Evolutionary conservation across 2,888 invertebrate genomes (phyloP), one percentile per base, ranked within the genome.

Genomic region (Pyralis farinalis): DNA sequence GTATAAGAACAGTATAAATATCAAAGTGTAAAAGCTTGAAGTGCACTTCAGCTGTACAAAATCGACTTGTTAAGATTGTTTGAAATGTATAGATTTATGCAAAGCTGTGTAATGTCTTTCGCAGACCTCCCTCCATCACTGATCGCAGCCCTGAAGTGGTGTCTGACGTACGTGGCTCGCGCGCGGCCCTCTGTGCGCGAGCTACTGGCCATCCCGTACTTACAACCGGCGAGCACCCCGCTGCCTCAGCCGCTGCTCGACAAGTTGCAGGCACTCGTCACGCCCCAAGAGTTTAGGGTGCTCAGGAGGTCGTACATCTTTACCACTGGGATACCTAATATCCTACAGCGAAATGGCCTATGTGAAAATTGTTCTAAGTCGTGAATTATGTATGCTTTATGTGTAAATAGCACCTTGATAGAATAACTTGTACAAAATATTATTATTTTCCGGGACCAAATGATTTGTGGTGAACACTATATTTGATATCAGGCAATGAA

Each of bases 111-210:
- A n/a, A n/a, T 4, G 4, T 25, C 7, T 25, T 25, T 25, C 8
- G 1, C 79, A 76, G 90, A 90, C 74, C 79, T 91, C 44, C 93
- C 92, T 21, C 75, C 85, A 10, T 85, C 91, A 38, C 80, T 95
- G 37, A 71, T 94, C 32, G 79, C 92, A 25, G 93, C 93, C 1
- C 84, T 95, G 53, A 90, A 92, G 68, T 90, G 90, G 68, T 97
- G 97, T 69, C 90, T 97, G 28, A 92, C 91, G 20, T 91, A 94
- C 68, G 92, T 96, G 72, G 92, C 93, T 7, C 93, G 93, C 61
- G 77, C 89, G 30, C 90, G 97, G 35, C 95, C 96, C 0, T 91
- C 93, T 0, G 94, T 96, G 4, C 90, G 91, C 22, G 93, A 96
- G 52, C 88, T 97, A 12, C 90, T 97, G n/a, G 38, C 63, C 34